These are phyloP conservation scores for Mus spicilegus DNA, from an alignment of 2,113 vertebrate species.

Conservation along the genomic window DNA sequence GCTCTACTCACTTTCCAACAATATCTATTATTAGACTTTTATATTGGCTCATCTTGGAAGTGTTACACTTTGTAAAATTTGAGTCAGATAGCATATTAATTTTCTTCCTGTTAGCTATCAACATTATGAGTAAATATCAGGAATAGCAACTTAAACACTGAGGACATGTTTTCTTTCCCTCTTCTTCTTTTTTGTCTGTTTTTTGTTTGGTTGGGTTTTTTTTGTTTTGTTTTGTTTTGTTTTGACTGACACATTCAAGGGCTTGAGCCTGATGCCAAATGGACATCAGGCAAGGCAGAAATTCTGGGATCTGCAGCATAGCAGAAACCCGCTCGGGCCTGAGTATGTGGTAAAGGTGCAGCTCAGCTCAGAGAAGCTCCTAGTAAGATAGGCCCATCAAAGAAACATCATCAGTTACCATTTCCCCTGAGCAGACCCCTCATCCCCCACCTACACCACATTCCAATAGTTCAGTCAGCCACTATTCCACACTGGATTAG, in stretches of 20 bases:
- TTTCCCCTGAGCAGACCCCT: not conserved
- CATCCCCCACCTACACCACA: too few relatives aligned
- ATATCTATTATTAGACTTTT: not conserved
- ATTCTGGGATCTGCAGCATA: too few relatives aligned
- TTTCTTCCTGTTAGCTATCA: not conserved
- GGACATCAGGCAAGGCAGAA: not conserved
- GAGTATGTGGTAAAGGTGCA: not conserved
- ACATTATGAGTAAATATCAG: not conserved
- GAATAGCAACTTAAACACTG: not conserved
- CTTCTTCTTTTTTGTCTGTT: too few relatives aligned
- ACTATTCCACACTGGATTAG: not conserved
- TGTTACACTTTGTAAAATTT: not conserved
- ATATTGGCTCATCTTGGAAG: not conserved
- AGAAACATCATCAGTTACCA: not conserved
- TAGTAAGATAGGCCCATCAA: not conserved
- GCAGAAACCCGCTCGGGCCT: not conserved
- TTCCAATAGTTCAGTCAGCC: too few relatives aligned
- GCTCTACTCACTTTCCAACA: not conserved
- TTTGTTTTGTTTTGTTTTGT: not conserved
- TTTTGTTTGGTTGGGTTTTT: too few relatives aligned
- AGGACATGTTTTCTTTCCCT: not conserved
- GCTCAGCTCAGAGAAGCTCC: not conserved
- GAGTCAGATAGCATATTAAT: not conserved
- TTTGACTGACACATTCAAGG: not conserved
- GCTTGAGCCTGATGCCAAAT: not conserved